These are phyloP conservation scores for Cyanoderma ruficeps DNA, from an alignment of 2,113 vertebrate species.

Conservation along the genomic window DNA sequence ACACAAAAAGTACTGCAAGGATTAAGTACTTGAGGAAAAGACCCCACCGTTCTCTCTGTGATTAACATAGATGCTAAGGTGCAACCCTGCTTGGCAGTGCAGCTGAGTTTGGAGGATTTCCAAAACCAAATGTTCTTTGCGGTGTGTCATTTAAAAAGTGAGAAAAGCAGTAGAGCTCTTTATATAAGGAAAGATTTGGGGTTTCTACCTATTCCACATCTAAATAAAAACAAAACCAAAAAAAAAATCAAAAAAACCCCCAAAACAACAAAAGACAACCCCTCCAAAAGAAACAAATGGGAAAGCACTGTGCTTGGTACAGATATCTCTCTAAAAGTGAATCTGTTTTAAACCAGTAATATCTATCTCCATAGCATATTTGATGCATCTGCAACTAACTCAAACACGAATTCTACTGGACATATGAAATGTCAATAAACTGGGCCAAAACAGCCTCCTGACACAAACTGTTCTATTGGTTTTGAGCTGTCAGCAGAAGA, in stretches of 20 bases:
- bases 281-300: neutral
- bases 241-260: neutral
- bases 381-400: neutral
- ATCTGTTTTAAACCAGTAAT: neutral
- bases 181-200: neutral
- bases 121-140: neutral
- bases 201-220: neutral
- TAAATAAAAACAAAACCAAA: neutral
- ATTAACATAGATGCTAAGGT: neutral
- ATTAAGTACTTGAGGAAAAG: neutral
- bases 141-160: neutral
- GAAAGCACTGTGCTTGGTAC: neutral
- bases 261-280: neutral
- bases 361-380: neutral
- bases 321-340: neutral
- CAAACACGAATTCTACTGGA: fast-evolving
- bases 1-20: neutral
- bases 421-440: neutral
- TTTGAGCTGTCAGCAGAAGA: neutral
- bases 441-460: neutral
- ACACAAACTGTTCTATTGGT: neutral
- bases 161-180: neutral
- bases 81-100: neutral
- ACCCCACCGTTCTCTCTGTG: neutral
- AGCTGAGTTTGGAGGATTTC: neutral